Evolutionary conservation across 2,113 vertebrate species (phyloP), one percentile per base, ranked within the genome.

Genomic region (Atrichornis clamosus): DNA sequence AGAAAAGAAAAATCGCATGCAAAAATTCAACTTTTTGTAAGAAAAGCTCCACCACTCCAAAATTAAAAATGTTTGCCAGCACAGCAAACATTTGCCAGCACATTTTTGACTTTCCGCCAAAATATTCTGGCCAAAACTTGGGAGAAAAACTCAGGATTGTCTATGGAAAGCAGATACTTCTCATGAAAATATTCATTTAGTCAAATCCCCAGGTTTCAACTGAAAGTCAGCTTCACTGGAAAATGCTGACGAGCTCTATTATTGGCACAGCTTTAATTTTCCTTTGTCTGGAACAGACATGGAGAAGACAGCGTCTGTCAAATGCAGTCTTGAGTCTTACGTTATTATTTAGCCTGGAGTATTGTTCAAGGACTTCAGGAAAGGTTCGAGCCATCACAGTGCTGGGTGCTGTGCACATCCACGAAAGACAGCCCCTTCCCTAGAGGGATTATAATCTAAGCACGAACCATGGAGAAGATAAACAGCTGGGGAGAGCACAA

Each of bases 121-220:
- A 94, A 94, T 68, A 68, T 87, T 84, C 90, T 47, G 37, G 95
- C 93, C 60, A 89, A 92, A 96, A 95, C 56, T 95, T 81, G 55
- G 83, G 80, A 94, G 79, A 74, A 96, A 93, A 89, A 90, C 50
- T 88, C 85, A 11, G 46, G 60, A 87, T 89, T 96, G 83, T 81
- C 95, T 84, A 41, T 55, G 95, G 96, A 97, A 97, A 96, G 96
- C 72, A 93, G 92, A 97, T 93, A 84, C 93, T 93, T 86, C 80
- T 95, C 91, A 83, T 49, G 90, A 94, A 96, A 95, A 96, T 94
- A 96, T 92, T 93, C 88, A 95, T 95, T 96, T 87, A 96, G 92
- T 87, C 90, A 94, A 93, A 94, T 95, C 92, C 92, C 95, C 95
- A 94, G 83, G 92, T 96, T 96, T 94, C 76, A 88, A 42, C 88